These are phyloP conservation scores for Pogonocherus hispidulus DNA, from an alignment of 2,888 invertebrate species.

Conservation along the genomic window DNA sequence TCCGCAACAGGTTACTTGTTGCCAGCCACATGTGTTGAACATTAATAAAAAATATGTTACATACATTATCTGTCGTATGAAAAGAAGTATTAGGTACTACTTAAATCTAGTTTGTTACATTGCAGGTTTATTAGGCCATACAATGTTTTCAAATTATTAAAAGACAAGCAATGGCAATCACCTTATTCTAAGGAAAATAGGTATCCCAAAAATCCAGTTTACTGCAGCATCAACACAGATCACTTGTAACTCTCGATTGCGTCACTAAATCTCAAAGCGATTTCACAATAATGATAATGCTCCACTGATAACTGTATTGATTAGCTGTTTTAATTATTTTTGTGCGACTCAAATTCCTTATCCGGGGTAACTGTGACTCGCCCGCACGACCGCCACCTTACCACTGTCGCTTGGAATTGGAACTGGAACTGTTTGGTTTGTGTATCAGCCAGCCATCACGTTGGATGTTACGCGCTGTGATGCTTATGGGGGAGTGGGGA, in stretches of 20 bases:
- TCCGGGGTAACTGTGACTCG: conserved; percentile 67
- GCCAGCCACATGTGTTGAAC: conserved; percentile 19
- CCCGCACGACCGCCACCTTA: conserved; percentile 66
- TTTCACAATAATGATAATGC: conserved; percentile 33
- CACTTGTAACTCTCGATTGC: conserved; percentile 42
- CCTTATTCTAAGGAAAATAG: conserved; percentile 39
- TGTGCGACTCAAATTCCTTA: conserved; percentile 25
- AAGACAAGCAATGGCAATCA: too few species aligned
- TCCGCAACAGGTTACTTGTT: conserved; percentile 21
- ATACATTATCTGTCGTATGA: too few species aligned
- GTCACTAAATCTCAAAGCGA: conserved; percentile 39
- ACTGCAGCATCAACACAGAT: conserved; percentile 45
- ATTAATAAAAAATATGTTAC: conserved; percentile 17
- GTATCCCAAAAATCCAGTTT: conserved; percentile 45
- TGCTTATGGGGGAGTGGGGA: conserved; percentile 61
- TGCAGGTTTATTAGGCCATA: too few species aligned
- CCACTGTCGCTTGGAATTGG: conserved; percentile 65
- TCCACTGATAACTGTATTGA: conserved; percentile 32
- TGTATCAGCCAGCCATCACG: conserved; percentile 42
- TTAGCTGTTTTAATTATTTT: conserved; percentile 13
- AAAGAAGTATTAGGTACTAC: not conserved
- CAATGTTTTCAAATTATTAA: too few species aligned
- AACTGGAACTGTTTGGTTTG: conserved; percentile 58
- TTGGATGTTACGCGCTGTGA: conserved; percentile 45
- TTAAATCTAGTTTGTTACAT: too few species aligned